Conservation (phyloP, 2,797 vertebrate species). For the Dendrocincla tyrannina region DNA sequence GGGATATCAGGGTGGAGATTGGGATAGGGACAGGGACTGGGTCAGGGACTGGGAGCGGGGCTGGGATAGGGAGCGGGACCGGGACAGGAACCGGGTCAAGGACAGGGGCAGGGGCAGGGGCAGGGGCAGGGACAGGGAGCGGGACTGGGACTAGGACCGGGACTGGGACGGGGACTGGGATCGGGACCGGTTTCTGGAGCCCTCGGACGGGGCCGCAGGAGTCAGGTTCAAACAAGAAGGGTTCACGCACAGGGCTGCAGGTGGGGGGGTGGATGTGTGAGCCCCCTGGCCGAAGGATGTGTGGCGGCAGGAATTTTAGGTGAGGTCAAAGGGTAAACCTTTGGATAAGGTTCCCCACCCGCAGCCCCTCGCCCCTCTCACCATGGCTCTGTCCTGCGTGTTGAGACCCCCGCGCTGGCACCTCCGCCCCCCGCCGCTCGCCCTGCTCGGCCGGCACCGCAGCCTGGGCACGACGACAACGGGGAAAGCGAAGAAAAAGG, state of each 20-base stretch:
- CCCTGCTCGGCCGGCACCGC: neutral
- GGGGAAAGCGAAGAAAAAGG: neutral
- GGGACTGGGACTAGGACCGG: too few species aligned
- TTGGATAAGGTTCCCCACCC: neutral
- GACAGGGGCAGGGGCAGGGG: too few species aligned
- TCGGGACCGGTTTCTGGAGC: neutral
- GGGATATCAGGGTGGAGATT: too few species aligned
- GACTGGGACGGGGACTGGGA: too few species aligned
- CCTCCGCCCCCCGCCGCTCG: neutral
- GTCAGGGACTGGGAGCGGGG: too few species aligned
- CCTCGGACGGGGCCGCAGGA: neutral
- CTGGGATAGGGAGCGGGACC: too few species aligned
- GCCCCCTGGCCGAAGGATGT: neutral
- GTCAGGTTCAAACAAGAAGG: neutral
- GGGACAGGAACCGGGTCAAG: neutral
- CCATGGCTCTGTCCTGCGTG: neutral
- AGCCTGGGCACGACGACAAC: too few species aligned
- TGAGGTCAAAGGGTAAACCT: neutral
- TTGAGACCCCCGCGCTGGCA: neutral
- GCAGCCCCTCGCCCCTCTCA: neutral
- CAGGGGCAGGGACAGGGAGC: neutral
- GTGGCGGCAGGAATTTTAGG: neutral
- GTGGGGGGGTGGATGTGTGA: neutral
- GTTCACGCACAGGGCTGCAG: neutral
- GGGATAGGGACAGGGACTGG: too few species aligned